Conservation (phyloP, 2,888 invertebrate genomes). For the Torymus aiolomorphi region DNA sequence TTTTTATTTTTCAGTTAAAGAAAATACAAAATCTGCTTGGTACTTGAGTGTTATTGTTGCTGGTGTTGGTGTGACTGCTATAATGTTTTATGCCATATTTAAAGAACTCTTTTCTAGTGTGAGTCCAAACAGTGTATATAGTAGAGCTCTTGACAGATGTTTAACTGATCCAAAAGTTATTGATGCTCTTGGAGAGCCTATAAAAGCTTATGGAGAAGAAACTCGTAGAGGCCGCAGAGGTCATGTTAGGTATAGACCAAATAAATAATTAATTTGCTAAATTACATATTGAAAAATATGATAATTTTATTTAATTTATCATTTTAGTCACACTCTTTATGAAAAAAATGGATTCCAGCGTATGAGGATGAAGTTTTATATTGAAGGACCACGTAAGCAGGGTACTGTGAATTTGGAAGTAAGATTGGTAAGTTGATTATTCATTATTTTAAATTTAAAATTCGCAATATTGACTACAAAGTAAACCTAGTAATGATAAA, state of each 20-base stretch:
- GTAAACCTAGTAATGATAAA: slow-evolving; percentile 25
- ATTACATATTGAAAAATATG: too few species aligned
- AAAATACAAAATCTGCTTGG: slow-evolving; percentile 91
- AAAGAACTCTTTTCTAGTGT: slow-evolving; percentile 91
- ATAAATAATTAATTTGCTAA: neutral
- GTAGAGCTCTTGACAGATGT: slow-evolving; percentile 86
- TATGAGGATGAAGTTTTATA: slow-evolving; percentile 93
- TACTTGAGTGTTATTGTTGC: slow-evolving; percentile 89
- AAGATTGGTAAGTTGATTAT: slow-evolving; percentile 80
- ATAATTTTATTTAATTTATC: slow-evolving; percentile 23
- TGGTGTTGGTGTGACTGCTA: slow-evolving; percentile 88
- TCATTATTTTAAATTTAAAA: neutral
- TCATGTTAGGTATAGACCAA: slow-evolving; percentile 81
- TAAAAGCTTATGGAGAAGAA: slow-evolving; percentile 93
- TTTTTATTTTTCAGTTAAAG: slow-evolving; percentile 81
- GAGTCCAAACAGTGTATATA: slow-evolving; percentile 91
- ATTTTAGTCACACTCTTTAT: slow-evolving; percentile 82
- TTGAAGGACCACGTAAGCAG: slow-evolving; percentile 88
- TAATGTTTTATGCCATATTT: slow-evolving; percentile 90
- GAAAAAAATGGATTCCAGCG: slow-evolving; percentile 85
- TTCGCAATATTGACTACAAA: too few species aligned
- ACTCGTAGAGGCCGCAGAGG: slow-evolving; percentile 88
- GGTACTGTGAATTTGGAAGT: slow-evolving; percentile 92
- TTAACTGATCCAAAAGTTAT: slow-evolving; percentile 85
- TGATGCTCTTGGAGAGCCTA: slow-evolving; percentile 91